Evolutionary conservation across 2,113 vertebrate species (phyloP).

Genomic region (Rhodinocichla rosea): DNA sequence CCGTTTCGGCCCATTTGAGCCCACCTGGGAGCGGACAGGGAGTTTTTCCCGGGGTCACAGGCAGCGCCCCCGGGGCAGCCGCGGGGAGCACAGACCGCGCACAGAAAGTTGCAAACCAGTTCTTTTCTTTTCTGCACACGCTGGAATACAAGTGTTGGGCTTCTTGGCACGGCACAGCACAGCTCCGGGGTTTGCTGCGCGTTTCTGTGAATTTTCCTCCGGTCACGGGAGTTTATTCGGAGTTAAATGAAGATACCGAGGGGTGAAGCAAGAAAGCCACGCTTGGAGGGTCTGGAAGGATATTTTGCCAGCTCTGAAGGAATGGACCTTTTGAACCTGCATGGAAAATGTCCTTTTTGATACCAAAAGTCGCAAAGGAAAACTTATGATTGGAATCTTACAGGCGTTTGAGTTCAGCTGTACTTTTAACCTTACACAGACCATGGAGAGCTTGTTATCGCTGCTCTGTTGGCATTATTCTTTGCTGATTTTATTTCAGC

Average conservation of each 20-base stretch:
- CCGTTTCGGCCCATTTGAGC: too few relatives aligned
- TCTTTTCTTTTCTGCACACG: not conserved
- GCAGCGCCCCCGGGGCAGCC: too few relatives aligned
- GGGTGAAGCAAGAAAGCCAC: not conserved
- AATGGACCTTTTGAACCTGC: not conserved
- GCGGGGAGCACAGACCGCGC: not conserved
- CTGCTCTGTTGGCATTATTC: constrained; percentile 29
- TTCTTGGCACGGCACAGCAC: not conserved
- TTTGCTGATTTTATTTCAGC: constrained; percentile 72
- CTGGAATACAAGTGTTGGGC: not conserved
- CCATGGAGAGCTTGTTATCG: constrained; percentile 51
- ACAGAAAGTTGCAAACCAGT: not conserved
- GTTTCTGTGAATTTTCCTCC: not conserved
- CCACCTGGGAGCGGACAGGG: too few relatives aligned
- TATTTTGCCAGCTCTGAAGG: not conserved
- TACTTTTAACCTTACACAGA: not conserved
- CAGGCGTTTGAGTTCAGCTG: not conserved
- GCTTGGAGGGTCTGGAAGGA: not conserved
- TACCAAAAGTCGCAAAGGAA: not conserved
- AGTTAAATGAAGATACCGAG: not conserved
- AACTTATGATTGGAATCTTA: not conserved
- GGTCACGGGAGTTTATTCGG: not conserved
- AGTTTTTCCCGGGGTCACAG: too few relatives aligned
- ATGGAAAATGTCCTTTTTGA: not conserved
- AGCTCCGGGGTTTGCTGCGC: not conserved